Base-by-base conservation (phyloP, 2,113 vertebrate species). In the Rhinichthys klamathensis region DNA sequence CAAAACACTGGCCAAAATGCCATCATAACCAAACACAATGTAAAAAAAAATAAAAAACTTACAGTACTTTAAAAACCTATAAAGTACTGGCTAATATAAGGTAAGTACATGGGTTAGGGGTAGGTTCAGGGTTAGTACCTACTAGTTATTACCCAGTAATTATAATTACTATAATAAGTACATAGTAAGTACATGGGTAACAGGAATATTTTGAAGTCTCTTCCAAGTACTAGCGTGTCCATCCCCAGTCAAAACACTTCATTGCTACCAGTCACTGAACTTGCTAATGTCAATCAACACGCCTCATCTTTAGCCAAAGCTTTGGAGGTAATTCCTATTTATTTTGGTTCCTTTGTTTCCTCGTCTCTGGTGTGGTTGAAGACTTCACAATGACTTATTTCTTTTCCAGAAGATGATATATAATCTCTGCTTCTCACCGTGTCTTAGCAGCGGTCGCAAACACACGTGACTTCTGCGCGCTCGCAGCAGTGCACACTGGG, bases 311-410 rank as follows among this genome's bases (percentile, higher is more conserved):
- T 61, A 32, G 56, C 5, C 32, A 32, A 81, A n/a, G 58, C 51
- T 49, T 35, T 56, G 18, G 75, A 51, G 76, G 32, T 15, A 46
- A 75, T 60, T 91, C 56, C 25, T 81, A 21, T 79, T 63, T 58
- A 69, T 70, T 82, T 35, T 8, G 10, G 15, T 49, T 18, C 56
- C 11, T 21, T 79, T 60, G 80, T 67, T 70, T 72, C 44, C 65
- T 76, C 63, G 65, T 46, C 25, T 75, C 80, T 80, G 54, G 27
- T 25, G 5, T 67, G 88, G 49, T 63, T 49, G 74, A 90, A 44
- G 74, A 77, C 78, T 61, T 88, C 88, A 89, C 83, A 88, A 87
- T 87, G 84, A 85, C 86, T 90, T 35, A 86, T 84, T 91, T 87
- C 80, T 86, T 84, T 70, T 67, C 41, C 12, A 10, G 30, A 35